phyloP scores from a whole-genome alignment of 1,140 invertebrate species.

The Cotesia chilonis region DNA sequence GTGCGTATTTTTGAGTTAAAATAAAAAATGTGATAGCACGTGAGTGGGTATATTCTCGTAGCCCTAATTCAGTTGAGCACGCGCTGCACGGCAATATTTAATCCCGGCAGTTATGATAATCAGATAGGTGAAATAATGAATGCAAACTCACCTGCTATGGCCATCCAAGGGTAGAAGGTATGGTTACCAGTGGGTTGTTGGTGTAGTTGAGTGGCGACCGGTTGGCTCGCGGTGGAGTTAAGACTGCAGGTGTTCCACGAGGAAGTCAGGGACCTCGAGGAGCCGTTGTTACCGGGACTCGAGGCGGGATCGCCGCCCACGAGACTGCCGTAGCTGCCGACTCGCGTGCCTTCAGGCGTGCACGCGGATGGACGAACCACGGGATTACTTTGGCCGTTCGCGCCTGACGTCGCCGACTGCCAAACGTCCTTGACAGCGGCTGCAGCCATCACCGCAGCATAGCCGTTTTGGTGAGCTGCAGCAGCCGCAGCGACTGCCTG shows the following conservation, averaged over 20 bases:
- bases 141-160: constrained; percentile 89
- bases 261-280: constrained; percentile 71
- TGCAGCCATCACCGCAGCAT: constrained; percentile 72
- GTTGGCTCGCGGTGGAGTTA: constrained; percentile 77
- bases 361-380: constrained; percentile 84
- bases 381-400: constrained; percentile 72
- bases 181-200: constrained; percentile 86
- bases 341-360: constrained; percentile 80
- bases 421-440: constrained; percentile 75
- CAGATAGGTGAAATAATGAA: constrained; percentile 34
- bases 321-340: constrained; percentile 72
- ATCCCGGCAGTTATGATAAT: constrained; percentile 55
- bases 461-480: constrained; percentile 74
- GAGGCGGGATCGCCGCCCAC: constrained; percentile 78
- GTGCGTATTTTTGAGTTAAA: background rate
- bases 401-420: constrained; percentile 68
- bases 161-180: constrained; percentile 98
- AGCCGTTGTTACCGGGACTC: constrained; percentile 76
- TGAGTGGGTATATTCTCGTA: constrained; percentile 37
- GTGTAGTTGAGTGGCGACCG: constrained; percentile 82
- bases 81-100: constrained; percentile 47
- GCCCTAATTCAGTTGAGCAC: constrained; percentile 41
- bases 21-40: background rate
- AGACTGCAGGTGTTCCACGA: constrained; percentile 86
- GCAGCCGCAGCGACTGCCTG: constrained; percentile 69